Evolutionary conservation across 2,797 vertebrate genomes (phyloP).

Genomic region (Fratercula arctica): DNA sequence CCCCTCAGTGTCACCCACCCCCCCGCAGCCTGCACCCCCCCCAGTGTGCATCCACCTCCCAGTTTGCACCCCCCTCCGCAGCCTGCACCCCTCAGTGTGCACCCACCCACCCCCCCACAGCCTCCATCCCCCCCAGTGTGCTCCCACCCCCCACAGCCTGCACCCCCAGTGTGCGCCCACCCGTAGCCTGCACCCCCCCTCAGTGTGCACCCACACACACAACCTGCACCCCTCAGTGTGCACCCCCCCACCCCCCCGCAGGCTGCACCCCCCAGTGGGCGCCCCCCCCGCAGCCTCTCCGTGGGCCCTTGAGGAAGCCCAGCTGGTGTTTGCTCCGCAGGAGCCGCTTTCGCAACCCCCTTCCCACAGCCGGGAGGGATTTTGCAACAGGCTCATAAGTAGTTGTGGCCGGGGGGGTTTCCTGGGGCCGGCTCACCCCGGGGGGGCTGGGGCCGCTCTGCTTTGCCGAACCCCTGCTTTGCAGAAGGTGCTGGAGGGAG

Average conservation of each 20-base stretch:
- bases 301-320: not conserved
- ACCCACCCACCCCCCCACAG: too few species aligned
- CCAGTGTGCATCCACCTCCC: too few species aligned
- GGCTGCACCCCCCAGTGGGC: not conserved
- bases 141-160: too few species aligned
- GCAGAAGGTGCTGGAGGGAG: not conserved
- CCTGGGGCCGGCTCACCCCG: not conserved
- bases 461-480: not conserved
- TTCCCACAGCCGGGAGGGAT: not conserved
- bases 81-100: too few species aligned
- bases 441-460: not conserved
- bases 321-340: not conserved
- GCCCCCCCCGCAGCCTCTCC: not conserved
- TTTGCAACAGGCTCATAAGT: not conserved
- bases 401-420: rapidly evolving
- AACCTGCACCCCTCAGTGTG: not conserved
- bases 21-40: too few species aligned
- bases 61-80: too few species aligned
- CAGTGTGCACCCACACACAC: too few species aligned
- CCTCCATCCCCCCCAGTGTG: too few species aligned
- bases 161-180: too few species aligned
- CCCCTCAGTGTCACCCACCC: too few species aligned
- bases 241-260: not conserved
- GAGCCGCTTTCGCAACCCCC: not conserved
- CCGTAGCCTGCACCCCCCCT: too few species aligned